Evolutionary conservation across 2,113 vertebrate genomes (phyloP).

Genomic region (Microcebus ravelobensis): DNA sequence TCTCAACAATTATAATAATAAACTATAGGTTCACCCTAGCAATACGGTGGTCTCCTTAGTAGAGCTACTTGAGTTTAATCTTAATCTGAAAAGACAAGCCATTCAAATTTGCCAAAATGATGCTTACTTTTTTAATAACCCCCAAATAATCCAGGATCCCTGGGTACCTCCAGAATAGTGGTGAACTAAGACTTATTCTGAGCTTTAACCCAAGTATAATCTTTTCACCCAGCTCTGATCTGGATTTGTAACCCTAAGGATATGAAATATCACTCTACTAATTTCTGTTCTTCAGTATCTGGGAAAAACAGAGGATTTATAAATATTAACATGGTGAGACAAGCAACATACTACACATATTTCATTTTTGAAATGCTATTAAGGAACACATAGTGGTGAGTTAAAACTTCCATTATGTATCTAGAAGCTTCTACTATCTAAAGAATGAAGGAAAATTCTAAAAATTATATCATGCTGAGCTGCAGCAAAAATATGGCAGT

Average conservation of each 20-base stretch:
- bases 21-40: background rate
- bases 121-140: background rate
- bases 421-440: background rate
- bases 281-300: background rate
- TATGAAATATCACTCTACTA: slow-evolving; percentile 5
- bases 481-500: background rate
- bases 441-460: slow-evolving; percentile 2
- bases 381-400: background rate
- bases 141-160: background rate
- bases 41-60: background rate
- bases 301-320: background rate
- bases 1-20: background rate
- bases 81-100: background rate
- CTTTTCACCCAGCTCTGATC: background rate
- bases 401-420: background rate
- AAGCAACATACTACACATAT: background rate
- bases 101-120: background rate
- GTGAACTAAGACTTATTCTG: background rate
- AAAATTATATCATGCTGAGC: background rate
- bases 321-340: slow-evolving; percentile 28
- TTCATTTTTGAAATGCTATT: slow-evolving; percentile 19
- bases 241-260: background rate
- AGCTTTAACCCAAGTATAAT: background rate
- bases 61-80: background rate
- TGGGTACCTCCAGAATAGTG: background rate